A percentile compares a stretch with the other conserved stretches of the same genome.
Evolutionary conservation across 2,113 vertebrate genomes (phyloP).

Genomic region (Podiceps cristatus): DNA sequence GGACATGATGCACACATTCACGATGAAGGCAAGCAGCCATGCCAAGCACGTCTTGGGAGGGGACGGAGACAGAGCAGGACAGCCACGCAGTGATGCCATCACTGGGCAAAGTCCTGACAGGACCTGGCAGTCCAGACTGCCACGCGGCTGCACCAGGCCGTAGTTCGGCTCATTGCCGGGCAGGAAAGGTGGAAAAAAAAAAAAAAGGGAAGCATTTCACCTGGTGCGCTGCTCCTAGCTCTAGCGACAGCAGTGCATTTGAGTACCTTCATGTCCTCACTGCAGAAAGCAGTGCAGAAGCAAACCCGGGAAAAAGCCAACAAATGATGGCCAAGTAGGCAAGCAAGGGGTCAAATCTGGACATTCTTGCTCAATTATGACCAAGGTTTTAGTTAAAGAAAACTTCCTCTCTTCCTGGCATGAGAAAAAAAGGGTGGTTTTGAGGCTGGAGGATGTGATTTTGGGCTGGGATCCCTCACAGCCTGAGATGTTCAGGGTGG

Average conservation of each 20-base stretch:
- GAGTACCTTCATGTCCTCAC: neutral
- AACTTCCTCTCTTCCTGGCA: neutral
- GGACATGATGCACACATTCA: neutral
- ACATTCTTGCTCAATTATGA: neutral
- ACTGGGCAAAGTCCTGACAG: neutral
- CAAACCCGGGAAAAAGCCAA: neutral
- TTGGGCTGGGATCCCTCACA: neutral
- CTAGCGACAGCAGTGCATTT: neutral
- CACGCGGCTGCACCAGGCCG: fast-evolving
- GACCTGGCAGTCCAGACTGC: neutral
- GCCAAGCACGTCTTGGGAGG: neutral
- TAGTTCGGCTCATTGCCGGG: neutral
- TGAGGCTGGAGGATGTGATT: neutral
- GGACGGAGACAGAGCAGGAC: fast-evolving
- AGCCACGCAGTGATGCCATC: neutral
- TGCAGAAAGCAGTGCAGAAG: neutral
- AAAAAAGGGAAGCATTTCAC: neutral
- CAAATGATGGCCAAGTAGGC: neutral
- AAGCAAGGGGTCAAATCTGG: neutral
- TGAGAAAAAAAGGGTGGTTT: neutral
- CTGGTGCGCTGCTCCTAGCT: neutral
- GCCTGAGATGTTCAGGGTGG: too few species aligned
- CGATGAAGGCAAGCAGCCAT: neutral
- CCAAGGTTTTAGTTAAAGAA: neutral
- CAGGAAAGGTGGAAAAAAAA: neutral